Conservation (phyloP, 2,888 invertebrate genomes). For the Bimastos eiseni region DNA sequence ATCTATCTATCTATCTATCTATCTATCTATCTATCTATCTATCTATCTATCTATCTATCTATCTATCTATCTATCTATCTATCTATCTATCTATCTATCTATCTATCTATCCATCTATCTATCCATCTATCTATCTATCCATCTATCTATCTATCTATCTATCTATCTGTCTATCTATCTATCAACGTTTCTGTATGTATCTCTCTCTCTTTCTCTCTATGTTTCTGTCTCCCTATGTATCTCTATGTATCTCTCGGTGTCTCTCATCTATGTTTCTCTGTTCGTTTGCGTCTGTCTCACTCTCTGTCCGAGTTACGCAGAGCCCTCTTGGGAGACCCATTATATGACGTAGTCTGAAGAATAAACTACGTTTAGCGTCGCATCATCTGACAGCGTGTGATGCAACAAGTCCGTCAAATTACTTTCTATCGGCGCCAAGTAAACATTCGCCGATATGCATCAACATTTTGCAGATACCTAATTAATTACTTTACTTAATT, state of each 20-base stretch:
- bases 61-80: not conserved
- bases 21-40: not conserved
- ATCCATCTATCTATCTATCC: too few species aligned
- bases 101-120: too few species aligned
- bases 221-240: not conserved
- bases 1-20: too few species aligned
- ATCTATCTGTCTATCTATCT: too few species aligned
- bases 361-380: not conserved
- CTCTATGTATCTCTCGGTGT: not conserved
- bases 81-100: not conserved
- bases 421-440: not conserved
- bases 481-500: not conserved
- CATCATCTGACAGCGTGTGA: not conserved
- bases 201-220: not conserved
- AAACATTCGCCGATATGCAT: not conserved
- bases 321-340: too few species aligned
- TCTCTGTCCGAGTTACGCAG: too few species aligned
- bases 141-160: too few species aligned
- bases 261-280: too few species aligned
- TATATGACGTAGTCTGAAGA: too few species aligned
- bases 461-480: not conserved
- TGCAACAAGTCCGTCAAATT: not conserved
- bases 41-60: not conserved
- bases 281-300: too few species aligned
- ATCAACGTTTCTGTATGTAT: too few species aligned